Evolutionary conservation across 2,113 vertebrate species (phyloP).

Genomic region (Seriola aureovittata): DNA sequence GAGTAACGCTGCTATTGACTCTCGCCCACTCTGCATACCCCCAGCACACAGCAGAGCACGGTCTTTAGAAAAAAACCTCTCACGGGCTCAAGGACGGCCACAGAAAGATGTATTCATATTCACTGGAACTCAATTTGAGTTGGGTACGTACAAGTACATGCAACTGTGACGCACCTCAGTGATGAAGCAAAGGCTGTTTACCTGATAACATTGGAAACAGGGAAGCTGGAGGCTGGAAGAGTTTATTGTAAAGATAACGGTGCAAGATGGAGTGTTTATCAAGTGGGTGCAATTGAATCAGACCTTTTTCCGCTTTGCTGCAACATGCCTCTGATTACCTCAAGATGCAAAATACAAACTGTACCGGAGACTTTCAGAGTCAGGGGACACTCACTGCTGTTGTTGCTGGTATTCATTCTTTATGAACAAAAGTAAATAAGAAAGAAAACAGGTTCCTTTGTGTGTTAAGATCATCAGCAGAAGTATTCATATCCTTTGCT

Average conservation of each 20-base stretch:
- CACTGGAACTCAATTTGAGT: conserved; percentile 24
- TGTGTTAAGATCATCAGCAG: not conserved
- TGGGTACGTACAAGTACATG: conserved; percentile 5
- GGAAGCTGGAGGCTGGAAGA: conserved; percentile 6
- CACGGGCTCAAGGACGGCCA: conserved; percentile 52
- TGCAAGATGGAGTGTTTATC: conserved; percentile 26
- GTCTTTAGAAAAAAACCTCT: conserved; percentile 57
- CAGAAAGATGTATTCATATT: conserved; percentile 39
- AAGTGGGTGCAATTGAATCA: conserved; percentile 14
- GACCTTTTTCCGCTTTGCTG: not conserved
- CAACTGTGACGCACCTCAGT: conserved; percentile 1
- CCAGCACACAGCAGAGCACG: conserved; percentile 30
- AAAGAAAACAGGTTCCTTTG: not conserved
- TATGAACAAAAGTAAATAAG: not conserved
- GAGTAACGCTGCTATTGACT: conserved; percentile 59
- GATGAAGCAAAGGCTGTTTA: conserved; percentile 26
- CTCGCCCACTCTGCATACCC: conserved; percentile 56
- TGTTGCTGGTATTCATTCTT: not conserved
- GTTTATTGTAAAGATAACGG: conserved; percentile 29
- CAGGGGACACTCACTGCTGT: not conserved
- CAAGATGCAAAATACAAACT: conserved; percentile 1
- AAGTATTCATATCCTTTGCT: no score
- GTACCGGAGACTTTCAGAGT: not conserved
- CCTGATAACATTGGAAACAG: conserved; percentile 4
- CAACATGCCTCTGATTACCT: not conserved